phyloP scores from a whole-genome alignment of 2,113 vertebrate genomes.

The Gymnobelideus leadbeateri region DNA sequence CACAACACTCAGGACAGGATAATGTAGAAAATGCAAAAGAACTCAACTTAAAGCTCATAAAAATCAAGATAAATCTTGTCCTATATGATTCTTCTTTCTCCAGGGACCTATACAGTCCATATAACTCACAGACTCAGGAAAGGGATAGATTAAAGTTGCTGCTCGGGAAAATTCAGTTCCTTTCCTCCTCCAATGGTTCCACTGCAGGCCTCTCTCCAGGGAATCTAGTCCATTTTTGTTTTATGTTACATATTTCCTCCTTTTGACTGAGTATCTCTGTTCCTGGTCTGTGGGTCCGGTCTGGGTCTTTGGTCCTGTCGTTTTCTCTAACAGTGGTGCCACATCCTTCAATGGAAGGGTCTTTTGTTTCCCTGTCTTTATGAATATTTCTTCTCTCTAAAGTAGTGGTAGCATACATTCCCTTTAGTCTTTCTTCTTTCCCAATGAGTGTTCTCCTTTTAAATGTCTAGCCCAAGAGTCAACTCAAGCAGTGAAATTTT shows the following conservation, averaged over 20 bases:
- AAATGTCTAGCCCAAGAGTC: not conserved
- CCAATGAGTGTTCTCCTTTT: not conserved
- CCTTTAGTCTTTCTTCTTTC: not conserved
- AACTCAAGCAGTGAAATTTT: not conserved
- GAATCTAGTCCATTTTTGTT: not conserved
- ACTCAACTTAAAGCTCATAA: not conserved
- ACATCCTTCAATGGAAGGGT: not conserved
- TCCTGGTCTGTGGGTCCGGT: not conserved
- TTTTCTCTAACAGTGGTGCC: not conserved
- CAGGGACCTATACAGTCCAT: not conserved
- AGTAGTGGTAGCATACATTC: not conserved
- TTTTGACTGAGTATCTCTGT: not conserved
- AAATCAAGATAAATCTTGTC: not conserved
- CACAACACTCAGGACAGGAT: not conserved
- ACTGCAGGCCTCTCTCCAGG: not conserved
- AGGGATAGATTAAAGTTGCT: not conserved
- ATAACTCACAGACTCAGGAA: not conserved
- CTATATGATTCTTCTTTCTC: not conserved
- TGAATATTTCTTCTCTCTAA: not conserved
- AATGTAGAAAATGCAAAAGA: not conserved
- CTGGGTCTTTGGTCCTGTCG: not conserved
- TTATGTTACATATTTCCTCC: not conserved
- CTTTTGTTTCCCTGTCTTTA: not conserved
- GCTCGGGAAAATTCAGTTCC: not conserved
- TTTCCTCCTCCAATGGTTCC: not conserved